Conservation (phyloP, 2,888 invertebrate genomes). For the Hyalella azteca region DNA sequence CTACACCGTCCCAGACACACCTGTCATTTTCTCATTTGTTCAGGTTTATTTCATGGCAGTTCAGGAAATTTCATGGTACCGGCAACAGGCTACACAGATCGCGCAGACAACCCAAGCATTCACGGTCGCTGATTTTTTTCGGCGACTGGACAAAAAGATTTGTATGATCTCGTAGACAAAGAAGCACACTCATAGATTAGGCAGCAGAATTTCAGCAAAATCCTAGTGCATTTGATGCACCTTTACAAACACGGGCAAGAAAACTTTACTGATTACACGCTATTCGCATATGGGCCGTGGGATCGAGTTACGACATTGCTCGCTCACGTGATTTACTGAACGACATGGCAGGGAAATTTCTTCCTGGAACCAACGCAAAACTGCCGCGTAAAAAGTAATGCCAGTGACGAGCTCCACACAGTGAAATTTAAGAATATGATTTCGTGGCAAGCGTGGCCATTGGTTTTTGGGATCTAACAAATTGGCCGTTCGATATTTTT, state of each 20-base stretch:
- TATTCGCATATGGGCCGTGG: background rate
- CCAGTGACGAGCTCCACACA: too few species aligned
- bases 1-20: constrained; percentile 31
- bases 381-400: background rate
- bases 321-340: background rate
- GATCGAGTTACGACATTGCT: background rate
- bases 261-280: background rate
- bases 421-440: background rate
- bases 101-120: background rate
- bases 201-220: background rate
- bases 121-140: background rate
- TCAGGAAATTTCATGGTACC: constrained; percentile 11
- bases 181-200: background rate
- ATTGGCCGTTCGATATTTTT: too few species aligned
- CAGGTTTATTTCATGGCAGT: constrained; percentile 36
- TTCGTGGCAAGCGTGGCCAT: too few species aligned
- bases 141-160: background rate
- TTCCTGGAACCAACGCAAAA: background rate
- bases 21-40: constrained; percentile 37
- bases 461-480: too few species aligned
- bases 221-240: constrained; percentile 13
- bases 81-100: constrained; percentile 11
- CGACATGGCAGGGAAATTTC: background rate
- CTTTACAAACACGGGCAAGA: constrained; percentile 8
- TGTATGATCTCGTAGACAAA: background rate